Base-by-base conservation (phyloP, 2,113 vertebrate species). In the Prunella himalayana region DNA sequence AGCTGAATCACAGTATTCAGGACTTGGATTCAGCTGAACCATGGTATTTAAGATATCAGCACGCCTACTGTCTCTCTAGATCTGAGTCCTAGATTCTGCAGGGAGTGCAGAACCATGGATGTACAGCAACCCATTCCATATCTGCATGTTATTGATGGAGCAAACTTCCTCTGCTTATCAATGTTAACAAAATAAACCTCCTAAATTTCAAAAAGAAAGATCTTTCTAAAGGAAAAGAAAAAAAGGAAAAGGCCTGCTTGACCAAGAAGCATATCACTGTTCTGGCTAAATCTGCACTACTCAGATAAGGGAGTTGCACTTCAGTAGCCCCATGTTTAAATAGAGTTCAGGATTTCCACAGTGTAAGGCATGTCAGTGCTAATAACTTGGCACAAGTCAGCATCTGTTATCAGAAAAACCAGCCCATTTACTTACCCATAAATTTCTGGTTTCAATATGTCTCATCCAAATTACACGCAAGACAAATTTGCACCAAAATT, bases 231-330 rank as follows among this genome's bases (percentile, higher is more conserved):
- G 54, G 24, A 50, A 68, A 92, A 79, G 16, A n/a, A 54, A 69
- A 69, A 76, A 88, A 37, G 15, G 17, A 35, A 56, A 84, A 85
- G 19, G 60, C 9, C 33, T 77, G 5, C 64, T 88, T 85, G 56
- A 80, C 70, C 86, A 50, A 75, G 63, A 77, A 72, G 35, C 35
- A 13, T 35, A 82, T 82, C 6, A 28, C 28, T 42, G 21, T 44
- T 88, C 78, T 88, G 82, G 57, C 44, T 77, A 90, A 77, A 83
- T 73, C 91, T 94, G 94, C 51, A 73, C 79, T 81, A n/a, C 59
- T 45, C 90, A 86, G 95, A 94, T 96, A 96, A 95, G 71, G 30
- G 39, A 90, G 85, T 28, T 73, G 39, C 41, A 65, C 85, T 86
- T 89, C 79, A 51, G 82, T 56, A 90, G 61, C 37, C 66, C 71